Base-by-base conservation (phyloP, 2,888 invertebrate genomes). In the Drosophila longiperda region DNA sequence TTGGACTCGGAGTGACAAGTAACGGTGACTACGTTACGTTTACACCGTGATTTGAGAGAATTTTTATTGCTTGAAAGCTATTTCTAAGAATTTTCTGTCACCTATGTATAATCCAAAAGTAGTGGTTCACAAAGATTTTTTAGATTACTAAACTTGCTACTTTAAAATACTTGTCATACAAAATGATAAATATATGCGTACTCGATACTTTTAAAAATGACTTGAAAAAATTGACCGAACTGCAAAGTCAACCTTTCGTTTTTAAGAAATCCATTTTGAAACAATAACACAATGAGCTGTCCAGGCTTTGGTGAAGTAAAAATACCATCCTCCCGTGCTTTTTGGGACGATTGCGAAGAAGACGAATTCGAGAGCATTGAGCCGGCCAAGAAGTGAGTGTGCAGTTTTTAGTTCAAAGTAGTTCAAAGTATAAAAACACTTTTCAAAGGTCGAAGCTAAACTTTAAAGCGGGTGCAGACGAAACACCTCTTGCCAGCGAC, bases 291-390 rank as follows among this genome's bases (percentile, higher is more conserved):
- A 60, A 92, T 92, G 92, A 80, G 86, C 20, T 92, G 92, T 73
- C 87, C 92, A 29, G 90, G 91, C 58, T 93, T 93, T 79, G 93
- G 93, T 9, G 93, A 93, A 82, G 67, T 93, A 33, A 89, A 92
- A 48, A 92, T 93, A 50, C 93, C 93, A 0, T 90, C 91, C 0
- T 93, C 93, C 3, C 87, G 93, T n/a, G 93, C 93, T 0, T 93
- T 93, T 66, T 93, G 92, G 92, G 93, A 93, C 77, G 93, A 92
- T 45, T 92, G 92, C 34, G 92, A 92, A 23, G 93, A 93, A 52
- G 91, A 92, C 58, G 91, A 88, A n/a, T 72, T 82, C 12, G 78
- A 82, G 3, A 71, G 38, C 33, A 55, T 80, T 20, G 63, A 81
- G 26, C 66, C 73, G 48, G 76, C 70, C 0, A 80, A 80, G 26